Base-by-base conservation (phyloP, 2,113 vertebrate species). In the Corythoichthys haematopterus region DNA sequence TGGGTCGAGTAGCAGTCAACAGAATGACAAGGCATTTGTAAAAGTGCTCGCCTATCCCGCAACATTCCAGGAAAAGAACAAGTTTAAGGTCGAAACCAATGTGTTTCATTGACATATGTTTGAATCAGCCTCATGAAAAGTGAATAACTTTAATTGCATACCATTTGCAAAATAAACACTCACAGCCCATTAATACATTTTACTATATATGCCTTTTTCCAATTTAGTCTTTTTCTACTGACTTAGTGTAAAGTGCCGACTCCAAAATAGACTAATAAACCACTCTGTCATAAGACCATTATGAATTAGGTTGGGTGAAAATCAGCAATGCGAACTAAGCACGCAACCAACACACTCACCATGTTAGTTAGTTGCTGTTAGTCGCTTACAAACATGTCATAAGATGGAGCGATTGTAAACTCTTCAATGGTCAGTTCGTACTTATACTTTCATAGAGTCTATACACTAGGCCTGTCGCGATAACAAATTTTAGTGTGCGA, bases 1-100 rank as follows among this genome's bases (percentile, higher is more conserved):
- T 60, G 4, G 64, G 67, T 69, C 65, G 58, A 50, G 38, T 66
- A 55, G 56, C 65, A 72, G 70, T 57, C 8, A 36, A 12, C 53
- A 59, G 3, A 70, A 66, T 68, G 77, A 68, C 66, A 70, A 55
- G 45, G 56, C 56, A 65, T 64, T 75, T 68, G 46, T 28, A 67
- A 65, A 52, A 46, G 28, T 64, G 43, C 20, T 64, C 46, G 15
- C 43, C 28, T 16, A 46, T 64, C 62, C 6, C 14, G 28, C 55
- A 40, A 46, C 33, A 45, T 61, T 40, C 43, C 28, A 56, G 43
- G 3, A 64, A 1, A 6, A 46, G 45, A 65, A 68, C 67, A 59
- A 35, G 11, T 40, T 66, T 35, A 62, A 46, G 12, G n/a, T 7
- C 35, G 50, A 40, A 58, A 67, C 67, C 48, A 4, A 70, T 63